Base-by-base conservation (phyloP, 2,113 vertebrate species). In the Bufo bufo region DNA sequence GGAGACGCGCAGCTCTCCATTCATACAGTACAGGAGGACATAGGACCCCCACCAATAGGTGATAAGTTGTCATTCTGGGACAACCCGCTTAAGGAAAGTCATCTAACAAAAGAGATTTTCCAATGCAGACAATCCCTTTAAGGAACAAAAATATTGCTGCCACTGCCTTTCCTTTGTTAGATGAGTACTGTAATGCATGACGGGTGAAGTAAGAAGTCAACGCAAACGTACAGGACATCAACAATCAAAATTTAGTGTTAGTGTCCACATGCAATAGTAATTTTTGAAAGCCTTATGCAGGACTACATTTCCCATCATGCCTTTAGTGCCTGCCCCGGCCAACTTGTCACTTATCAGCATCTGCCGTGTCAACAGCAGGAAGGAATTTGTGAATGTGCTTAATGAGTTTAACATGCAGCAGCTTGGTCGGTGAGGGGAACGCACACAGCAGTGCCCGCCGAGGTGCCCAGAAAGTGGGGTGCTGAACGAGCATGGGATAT, bases 271-370 rank as follows among this genome's bases (percentile, higher is more conserved):
- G 11, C 61, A 16, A 45, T 47, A 81, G 33, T 9, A 61, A 19
- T 16, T 4, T 63, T 63, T 61, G 2, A 61, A 23, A 49, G 47
- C 20, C 47, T 9, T 16, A 23, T 14, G 6, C 5, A 90, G 61
- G 75, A 92, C 92, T 92, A 56, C 89, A 90, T 88, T 93, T 93
- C 93, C 92, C 89, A 63, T 91, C 90, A 92, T 90, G 91, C 92
- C 78, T 69, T 16, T 8, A 20, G 59, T 66, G 47, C 61, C 59
- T 79, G 84, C 56, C 72, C 19, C 63, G 84, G 56, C 59, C 23
- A 65, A 12, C 56, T 71, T 72, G 56, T 77, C 71, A 50, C 59
- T 80, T 86, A 86, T 86, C 77, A 80, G 61, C 23, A 54, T 69
- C 61, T 79, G 61, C 85, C 69, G 85, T 69, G 81, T 69, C 61